Evolutionary conservation across 1,140 invertebrate genomes (phyloP), one percentile per base, ranked within the genome.

Genomic region (Apis laboriosa): DNA sequence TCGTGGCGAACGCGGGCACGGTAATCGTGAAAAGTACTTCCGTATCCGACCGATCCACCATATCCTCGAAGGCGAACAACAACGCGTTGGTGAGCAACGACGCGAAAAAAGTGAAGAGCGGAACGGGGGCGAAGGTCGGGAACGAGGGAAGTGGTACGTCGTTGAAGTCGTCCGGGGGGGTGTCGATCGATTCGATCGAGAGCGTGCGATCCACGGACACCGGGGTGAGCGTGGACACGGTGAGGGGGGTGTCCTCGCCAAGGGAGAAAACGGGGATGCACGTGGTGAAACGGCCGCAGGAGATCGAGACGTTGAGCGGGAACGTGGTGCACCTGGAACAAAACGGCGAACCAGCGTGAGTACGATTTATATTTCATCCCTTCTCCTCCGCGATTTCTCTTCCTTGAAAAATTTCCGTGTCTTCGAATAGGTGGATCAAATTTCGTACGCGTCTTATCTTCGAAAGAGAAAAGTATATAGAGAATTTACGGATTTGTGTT

Each of bases 251-350:
- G 28, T 94, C 93, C 1, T 94, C 93, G 13, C 93, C 93, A 2
- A 86, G 91, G 43, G 93, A 93, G 73, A 94, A 93, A 68, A 91
- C 84, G 51, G 93, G 91, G 0, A 89, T 91, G 60, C 92, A 92
- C 75, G 79, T 90, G 77, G 91, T 94, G 63, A 93, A 94, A 67
- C 89, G 90, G 9, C 43, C 91, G 1, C 90, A 94, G 24, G 93
- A 93, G 60, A 94, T 94, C 71, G 93, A 94, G 75, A 94, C 93
- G 11, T 86, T 94, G 24, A 94, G 94, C 73, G 93, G 93, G 5
- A 94, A 94, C 82, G 87, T 94, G 17, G 88, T 91, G 61, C 86
- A 92, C 64, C 79, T 91, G 67, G 93, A 94, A 19, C 90, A 89
- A n/a, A 94, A 93, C 66, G 92, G 92, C 9, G 92, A 93, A 76